A percentile compares a stretch with the other conserved stretches of the same genome.
phyloP scores from a whole-genome alignment of 2,888 invertebrate species.

The Scelioninae gen. 1 region DNA sequence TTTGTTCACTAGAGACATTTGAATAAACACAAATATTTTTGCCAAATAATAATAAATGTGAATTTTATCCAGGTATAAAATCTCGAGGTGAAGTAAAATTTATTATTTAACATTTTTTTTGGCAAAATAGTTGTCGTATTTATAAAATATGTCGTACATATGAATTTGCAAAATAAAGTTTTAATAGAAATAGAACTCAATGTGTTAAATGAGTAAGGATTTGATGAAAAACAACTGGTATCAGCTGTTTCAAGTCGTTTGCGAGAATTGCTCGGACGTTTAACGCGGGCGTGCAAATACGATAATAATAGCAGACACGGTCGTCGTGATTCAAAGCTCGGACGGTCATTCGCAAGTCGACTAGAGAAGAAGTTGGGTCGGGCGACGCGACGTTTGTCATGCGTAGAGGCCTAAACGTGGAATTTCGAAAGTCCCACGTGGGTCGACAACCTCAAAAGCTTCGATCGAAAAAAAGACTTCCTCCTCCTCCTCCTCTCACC shows the following conservation, averaged over 20 bases:
- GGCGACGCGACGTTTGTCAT: conserved; percentile 57
- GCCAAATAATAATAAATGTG: no score
- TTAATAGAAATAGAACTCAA: background rate
- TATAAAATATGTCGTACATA: no score
- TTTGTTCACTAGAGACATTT: no score
- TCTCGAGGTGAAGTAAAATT: background rate
- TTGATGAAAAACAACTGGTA: conserved; percentile 18
- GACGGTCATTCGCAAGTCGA: conserved; percentile 65
- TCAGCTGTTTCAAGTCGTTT: conserved; percentile 39
- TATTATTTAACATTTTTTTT: no score
- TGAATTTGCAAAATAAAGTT: background rate
- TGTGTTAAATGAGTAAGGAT: conserved; percentile 1
- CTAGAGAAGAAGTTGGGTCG: conserved; percentile 51
- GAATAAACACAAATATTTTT: no score
- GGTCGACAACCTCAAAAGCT: conserved; percentile 60
- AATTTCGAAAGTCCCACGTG: conserved; percentile 70
- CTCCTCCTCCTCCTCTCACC: conserved; percentile 58
- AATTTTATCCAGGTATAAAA: background rate
- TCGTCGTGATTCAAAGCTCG: conserved; percentile 68
- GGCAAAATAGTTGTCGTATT: no score
- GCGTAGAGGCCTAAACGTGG: conserved; percentile 55
- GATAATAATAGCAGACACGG: conserved; percentile 57
- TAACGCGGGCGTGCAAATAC: conserved; percentile 24
- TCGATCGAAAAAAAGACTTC: conserved; percentile 48
- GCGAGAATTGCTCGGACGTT: conserved; percentile 14